phyloP scores from a whole-genome alignment of 2,797 vertebrate genomes.

The Onychomys torridus region DNA sequence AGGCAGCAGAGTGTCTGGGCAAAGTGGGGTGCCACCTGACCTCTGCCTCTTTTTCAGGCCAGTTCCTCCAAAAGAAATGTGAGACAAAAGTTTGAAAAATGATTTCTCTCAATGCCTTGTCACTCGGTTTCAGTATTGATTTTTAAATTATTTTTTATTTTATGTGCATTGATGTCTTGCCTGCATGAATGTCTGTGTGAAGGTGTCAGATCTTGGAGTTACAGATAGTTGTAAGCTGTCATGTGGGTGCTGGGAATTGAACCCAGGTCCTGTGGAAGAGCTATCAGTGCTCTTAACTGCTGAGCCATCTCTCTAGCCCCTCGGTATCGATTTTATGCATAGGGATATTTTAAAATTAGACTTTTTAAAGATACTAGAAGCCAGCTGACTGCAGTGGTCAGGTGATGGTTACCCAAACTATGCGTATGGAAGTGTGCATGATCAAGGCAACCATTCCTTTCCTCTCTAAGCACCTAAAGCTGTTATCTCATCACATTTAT shows the following conservation, averaged over 20 bases:
- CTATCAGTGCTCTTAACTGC: too few species aligned
- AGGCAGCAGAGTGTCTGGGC: not conserved
- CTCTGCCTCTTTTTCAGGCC: not conserved
- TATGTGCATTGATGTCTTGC: too few species aligned
- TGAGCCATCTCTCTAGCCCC: not conserved
- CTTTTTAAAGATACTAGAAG: not conserved
- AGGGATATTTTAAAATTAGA: not conserved
- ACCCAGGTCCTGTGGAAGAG: too few species aligned
- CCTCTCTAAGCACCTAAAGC: not conserved
- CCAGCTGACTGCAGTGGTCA: not conserved
- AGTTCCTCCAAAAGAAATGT: not conserved
- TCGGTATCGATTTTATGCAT: not conserved
- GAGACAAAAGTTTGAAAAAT: not conserved
- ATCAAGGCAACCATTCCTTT: rapidly evolving
- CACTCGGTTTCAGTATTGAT: not conserved
- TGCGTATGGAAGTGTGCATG: not conserved
- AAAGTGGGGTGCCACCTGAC: not conserved
- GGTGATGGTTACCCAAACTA: not conserved
- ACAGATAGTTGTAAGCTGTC: too few species aligned
- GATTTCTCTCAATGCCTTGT: not conserved
- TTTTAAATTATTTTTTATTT: not conserved
- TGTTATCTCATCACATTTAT: not conserved
- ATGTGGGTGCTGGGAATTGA: too few species aligned
- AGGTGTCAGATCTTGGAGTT: too few species aligned
- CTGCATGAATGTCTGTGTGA: too few species aligned